phyloP scores from a whole-genome alignment of 1,140 invertebrate species.

The Camponotus pennsylvanicus region DNA sequence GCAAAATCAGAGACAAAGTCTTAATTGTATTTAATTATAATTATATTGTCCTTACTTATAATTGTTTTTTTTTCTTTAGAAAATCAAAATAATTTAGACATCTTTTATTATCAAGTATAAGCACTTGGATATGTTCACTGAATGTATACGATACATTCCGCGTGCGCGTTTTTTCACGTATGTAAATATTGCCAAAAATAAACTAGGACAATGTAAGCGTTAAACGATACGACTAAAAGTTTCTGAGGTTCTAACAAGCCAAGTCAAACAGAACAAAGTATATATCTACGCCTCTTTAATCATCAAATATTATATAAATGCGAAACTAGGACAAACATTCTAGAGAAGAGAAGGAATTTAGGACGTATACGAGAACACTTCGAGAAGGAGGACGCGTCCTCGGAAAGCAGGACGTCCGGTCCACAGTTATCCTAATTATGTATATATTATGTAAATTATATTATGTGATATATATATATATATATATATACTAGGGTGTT shows the following conservation, averaged over 20 bases:
- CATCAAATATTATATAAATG: background rate
- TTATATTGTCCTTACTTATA: too few relatives aligned
- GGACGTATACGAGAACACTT: background rate
- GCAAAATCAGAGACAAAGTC: too few relatives aligned
- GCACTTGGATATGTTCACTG: too few relatives aligned
- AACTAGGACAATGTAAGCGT: background rate
- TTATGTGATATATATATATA: too few relatives aligned
- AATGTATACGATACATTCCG: too few relatives aligned
- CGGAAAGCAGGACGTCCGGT: background rate
- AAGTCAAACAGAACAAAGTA: background rate
- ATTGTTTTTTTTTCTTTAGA: background rate
- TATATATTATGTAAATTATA: too few relatives aligned
- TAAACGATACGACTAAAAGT: background rate
- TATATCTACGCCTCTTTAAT: background rate
- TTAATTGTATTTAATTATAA: too few relatives aligned
- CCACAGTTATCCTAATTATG: background rate
- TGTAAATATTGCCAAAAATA: background rate
- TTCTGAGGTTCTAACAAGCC: background rate
- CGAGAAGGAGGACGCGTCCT: background rate
- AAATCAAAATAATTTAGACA: background rate
- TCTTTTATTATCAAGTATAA: background rate
- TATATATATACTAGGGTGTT: too few relatives aligned
- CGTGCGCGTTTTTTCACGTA: too few relatives aligned
- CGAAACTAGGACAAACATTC: background rate
- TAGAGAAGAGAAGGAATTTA: background rate